Evolutionary conservation across 2,113 vertebrate genomes (phyloP).

Genomic region (Triplophysa dalaica): DNA sequence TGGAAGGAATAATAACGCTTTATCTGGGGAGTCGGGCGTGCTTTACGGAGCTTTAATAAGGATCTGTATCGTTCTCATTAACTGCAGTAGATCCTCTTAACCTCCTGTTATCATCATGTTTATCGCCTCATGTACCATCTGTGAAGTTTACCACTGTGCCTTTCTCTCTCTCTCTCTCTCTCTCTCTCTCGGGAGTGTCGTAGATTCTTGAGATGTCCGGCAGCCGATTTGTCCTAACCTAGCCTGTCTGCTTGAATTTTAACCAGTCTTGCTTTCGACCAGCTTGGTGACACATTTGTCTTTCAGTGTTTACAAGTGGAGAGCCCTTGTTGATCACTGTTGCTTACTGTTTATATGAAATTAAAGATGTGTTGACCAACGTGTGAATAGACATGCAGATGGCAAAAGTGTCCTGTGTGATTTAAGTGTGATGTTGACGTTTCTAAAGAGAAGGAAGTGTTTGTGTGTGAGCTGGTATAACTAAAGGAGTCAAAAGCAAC

Average conservation of each 20-base stretch:
- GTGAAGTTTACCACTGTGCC: slow-evolving; percentile 12
- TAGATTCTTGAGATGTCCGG: slow-evolving; percentile 32
- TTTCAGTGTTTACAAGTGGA: not conserved
- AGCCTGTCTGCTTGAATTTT: slow-evolving; percentile 10
- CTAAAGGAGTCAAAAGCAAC: slow-evolving; percentile 12
- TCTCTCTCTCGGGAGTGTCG: not conserved
- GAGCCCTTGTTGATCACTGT: not conserved
- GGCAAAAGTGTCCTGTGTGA: not conserved
- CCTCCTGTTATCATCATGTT: slow-evolving; percentile 22
- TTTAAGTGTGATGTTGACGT: not conserved
- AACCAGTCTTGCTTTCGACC: not conserved
- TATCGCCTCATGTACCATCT: slow-evolving; percentile 19
- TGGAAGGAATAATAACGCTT: slow-evolving; percentile 38
- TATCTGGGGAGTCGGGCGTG: slow-evolving; percentile 40
- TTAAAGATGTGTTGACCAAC: not conserved
- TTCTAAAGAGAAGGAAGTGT: not conserved
- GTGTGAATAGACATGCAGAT: not conserved
- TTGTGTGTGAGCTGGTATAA: not conserved
- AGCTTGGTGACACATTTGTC: not conserved
- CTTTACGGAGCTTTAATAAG: slow-evolving; percentile 20
- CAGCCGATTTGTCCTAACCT: not conserved
- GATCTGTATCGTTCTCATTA: slow-evolving; percentile 48
- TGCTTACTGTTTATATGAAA: not conserved
- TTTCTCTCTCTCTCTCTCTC: not conserved
- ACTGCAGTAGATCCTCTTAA: slow-evolving; percentile 37